Percentiles rank a stretch among this genome's conserved stretches.
Evolutionary conservation across 2,888 invertebrate species (phyloP).

Genomic region (Nudaria mundana): DNA sequence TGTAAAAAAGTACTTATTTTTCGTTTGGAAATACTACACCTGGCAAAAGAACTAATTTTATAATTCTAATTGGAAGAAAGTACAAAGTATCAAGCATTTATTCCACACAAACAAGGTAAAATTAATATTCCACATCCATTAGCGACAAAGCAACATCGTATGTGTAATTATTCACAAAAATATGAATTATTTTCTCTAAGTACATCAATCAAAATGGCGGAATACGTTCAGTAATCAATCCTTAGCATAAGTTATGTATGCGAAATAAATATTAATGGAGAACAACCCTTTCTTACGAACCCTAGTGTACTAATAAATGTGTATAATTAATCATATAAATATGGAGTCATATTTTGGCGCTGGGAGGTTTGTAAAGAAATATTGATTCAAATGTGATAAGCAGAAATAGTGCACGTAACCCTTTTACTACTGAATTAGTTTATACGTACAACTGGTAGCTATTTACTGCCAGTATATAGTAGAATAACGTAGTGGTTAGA

Average conservation of each 20-base stretch:
- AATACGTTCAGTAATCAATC: conserved; percentile 47
- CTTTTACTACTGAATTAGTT: too few species aligned
- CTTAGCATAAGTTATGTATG: conserved; percentile 58
- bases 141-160: conserved; percentile 19
- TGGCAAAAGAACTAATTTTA: too few species aligned
- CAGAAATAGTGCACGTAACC: background rate
- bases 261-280: conserved; percentile 75
- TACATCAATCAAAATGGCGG: conserved; percentile 38
- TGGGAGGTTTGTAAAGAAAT: conserved; percentile 11
- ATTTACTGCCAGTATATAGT: too few species aligned
- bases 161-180: conserved; percentile 20
- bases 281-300: conserved; percentile 68
- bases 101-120: conserved; percentile 11
- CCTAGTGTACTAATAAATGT: conserved; percentile 78
- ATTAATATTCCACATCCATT: conserved; percentile 12
- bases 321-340: conserved; percentile 75
- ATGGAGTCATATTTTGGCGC: conserved; percentile 36
- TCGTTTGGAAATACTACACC: too few species aligned
- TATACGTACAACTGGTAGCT: too few species aligned
- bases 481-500: too few species aligned
- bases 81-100: background rate
- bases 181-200: conserved; percentile 32
- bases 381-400: conserved; percentile 11
- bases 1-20: too few species aligned
- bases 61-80: too few species aligned